phyloP scores from a whole-genome alignment of 1,140 invertebrate genomes.

The Orius laevigatus region DNA sequence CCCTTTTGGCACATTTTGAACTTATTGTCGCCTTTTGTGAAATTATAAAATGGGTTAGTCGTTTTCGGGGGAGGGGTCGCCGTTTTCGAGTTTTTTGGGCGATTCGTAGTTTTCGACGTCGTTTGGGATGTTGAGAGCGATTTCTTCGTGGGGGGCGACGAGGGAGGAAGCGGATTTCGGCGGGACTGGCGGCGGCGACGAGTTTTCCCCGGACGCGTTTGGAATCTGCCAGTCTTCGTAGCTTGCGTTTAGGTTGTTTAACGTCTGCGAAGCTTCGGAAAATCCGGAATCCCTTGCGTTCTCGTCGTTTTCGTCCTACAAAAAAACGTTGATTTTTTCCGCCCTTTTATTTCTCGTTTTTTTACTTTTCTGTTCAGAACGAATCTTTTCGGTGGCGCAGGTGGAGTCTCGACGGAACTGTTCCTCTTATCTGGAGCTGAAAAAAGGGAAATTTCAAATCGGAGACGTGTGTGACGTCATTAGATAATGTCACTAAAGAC shows the following conservation, averaged over 20 bases:
- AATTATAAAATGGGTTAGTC: too few species aligned
- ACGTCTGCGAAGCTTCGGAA: conserved; percentile 14
- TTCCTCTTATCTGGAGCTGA: conserved; percentile 38
- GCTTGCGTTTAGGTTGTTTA: conserved; percentile 11
- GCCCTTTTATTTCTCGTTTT: conserved; percentile 1
- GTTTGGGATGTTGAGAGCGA: too few species aligned
- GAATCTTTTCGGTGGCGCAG: conserved; percentile 37
- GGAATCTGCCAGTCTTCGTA: conserved; percentile 20
- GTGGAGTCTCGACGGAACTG: conserved; percentile 29
- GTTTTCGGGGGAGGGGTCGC: too few species aligned
- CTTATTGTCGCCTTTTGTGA: too few species aligned
- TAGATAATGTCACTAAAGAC: conserved; percentile 12
- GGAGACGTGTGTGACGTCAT: conserved; percentile 2
- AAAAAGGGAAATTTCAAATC: conserved; percentile 18
- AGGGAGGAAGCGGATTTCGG: conserved; percentile 13
- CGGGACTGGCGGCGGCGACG: conserved; percentile 13
- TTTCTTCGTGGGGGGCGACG: too few species aligned
- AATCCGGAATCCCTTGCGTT: conserved; percentile 22
- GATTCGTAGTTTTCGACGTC: too few species aligned
- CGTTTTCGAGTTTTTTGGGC: too few species aligned
- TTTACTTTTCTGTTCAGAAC: conserved; percentile 19
- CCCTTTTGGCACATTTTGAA: too few species aligned
- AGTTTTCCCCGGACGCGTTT: not conserved
- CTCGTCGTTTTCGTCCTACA: conserved; percentile 28
- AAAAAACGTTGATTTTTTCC: conserved; percentile 9